A percentile compares a stretch with the other conserved stretches of the same genome.
phyloP scores from a whole-genome alignment of 1,140 invertebrate genomes.

The Drosophila insularis region DNA sequence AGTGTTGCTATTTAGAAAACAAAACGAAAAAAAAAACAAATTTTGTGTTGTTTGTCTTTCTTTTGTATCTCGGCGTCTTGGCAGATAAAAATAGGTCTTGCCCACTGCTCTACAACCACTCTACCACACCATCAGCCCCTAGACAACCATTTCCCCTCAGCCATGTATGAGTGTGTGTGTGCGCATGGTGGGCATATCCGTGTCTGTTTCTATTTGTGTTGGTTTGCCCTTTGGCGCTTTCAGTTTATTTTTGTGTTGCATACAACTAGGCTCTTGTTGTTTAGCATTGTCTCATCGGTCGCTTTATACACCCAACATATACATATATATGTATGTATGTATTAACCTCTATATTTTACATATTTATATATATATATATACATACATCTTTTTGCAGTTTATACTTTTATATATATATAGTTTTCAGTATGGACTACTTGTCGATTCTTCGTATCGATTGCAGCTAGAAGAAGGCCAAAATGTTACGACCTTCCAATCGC shows the following conservation, averaged over 20 bases:
- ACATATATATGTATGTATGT: slow-evolving; percentile 6
- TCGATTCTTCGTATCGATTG: slow-evolving; percentile 41
- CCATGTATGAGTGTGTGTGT: slow-evolving; percentile 13
- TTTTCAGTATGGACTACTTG: slow-evolving; percentile 9
- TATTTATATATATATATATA: slow-evolving; percentile 9
- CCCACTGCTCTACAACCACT: slow-evolving; percentile 13
- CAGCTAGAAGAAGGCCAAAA: not conserved
- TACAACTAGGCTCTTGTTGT: slow-evolving; percentile 43
- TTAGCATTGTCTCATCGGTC: slow-evolving; percentile 6
- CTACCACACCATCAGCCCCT: not conserved
- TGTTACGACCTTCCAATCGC: not conserved
- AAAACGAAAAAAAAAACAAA: slow-evolving; percentile 26
- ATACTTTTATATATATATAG: not conserved
- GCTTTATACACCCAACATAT: no score
- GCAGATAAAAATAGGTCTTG: slow-evolving; percentile 46
- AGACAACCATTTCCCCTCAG: not conserved
- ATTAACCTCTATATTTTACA: not conserved
- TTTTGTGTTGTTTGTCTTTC: slow-evolving; percentile 25
- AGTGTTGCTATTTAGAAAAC: slow-evolving; percentile 36
- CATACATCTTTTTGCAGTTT: not conserved
- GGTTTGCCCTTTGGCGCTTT: slow-evolving; percentile 54
- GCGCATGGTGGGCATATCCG: not conserved
- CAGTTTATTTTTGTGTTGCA: slow-evolving; percentile 58
- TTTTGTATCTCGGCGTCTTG: slow-evolving; percentile 41
- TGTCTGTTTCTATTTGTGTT: slow-evolving; percentile 25